Percentiles rank a stretch among this genome's conserved stretches.
phyloP scores from a whole-genome alignment of 2,888 invertebrate genomes.

The Nasonovia ribisnigri region DNA sequence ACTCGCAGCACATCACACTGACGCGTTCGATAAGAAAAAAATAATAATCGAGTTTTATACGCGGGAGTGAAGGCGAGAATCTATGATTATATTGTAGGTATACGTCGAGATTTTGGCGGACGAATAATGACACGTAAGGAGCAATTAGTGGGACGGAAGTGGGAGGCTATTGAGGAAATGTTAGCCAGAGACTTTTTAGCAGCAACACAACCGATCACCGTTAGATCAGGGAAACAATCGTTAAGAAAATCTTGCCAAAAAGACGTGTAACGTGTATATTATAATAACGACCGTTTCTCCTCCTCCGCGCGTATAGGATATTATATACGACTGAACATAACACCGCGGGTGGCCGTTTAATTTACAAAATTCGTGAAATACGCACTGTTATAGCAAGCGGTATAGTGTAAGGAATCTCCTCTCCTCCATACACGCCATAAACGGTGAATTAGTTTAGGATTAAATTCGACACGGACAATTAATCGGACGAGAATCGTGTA shows the following conservation, averaged over 20 bases:
- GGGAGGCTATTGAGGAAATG: not conserved
- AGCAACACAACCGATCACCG: not conserved
- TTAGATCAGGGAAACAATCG: not conserved
- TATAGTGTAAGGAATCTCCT: not conserved
- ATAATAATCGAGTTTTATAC: not conserved
- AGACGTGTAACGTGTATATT: not conserved
- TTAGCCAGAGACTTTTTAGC: not conserved
- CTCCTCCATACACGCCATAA: slow-evolving; percentile 30
- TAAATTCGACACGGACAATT: slow-evolving; percentile 64
- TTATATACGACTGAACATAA: not conserved
- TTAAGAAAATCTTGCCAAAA: slow-evolving; percentile 26
- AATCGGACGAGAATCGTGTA: slow-evolving; percentile 60
- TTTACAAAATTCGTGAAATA: slow-evolving; percentile 61
- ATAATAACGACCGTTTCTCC: slow-evolving; percentile 17
- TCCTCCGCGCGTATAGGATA: not conserved
- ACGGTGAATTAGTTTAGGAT: slow-evolving; percentile 62
- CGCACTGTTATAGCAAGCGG: not conserved
- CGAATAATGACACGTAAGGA: not conserved
- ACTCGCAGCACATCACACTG: not conserved
- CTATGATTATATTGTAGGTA: not conserved
- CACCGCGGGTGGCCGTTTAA: slow-evolving; percentile 64
- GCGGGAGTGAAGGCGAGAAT: not conserved
- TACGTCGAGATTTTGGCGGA: not conserved
- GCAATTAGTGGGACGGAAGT: not conserved
- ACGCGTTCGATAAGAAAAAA: not conserved